Base-by-base conservation (phyloP, 2,888 invertebrate species). In the Diachrysia chrysitis region DNA sequence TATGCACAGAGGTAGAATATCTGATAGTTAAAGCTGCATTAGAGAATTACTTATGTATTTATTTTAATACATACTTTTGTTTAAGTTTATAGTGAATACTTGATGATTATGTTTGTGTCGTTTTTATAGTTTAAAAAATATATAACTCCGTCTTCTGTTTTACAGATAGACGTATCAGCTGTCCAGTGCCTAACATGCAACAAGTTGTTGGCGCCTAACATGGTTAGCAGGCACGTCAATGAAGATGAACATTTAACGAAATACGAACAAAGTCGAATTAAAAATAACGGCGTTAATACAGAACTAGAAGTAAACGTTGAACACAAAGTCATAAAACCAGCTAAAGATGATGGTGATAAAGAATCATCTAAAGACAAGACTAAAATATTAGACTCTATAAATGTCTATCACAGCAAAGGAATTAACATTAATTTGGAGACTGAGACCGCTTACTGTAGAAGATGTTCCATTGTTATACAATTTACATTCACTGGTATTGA, bases 151-250 rank as follows among this genome's bases (percentile, higher is more conserved):
- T 56, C 5, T 32, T 12, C 16, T 32, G 29, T 69, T 59, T 85
- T 87, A 62, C 76, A 91, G 90, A 81, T 87, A 29, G 88, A 89
- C 48, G 81, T 83, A 16, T 78, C 78, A 19, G 70, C 81, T 23
- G 69, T 86, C 32, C 88, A 89, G 67, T 91, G 90, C 58, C 58
- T 90, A 10, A 87, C 86, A n/a, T 92, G 91, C 66, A 90, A 91
- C 73, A 73, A 66, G 37, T 62, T 89, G 42, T 54, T 83, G 9
- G 63, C 78, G 0, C 51, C 70, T 2, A 67, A 68, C 7, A 66
- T 42, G 6, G 63, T 87, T 23, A 59, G 37, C 10, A 62, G 74
- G 3, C 91, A 92, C 73, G 85, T 85, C 42, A 67, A 83, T n/a
- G 71, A 79, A 21, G 12, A 62, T 0, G 78, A 76, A 17, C 91